Evolutionary conservation across 2,113 vertebrate species (phyloP).

Genomic region (Microtus oregoni): DNA sequence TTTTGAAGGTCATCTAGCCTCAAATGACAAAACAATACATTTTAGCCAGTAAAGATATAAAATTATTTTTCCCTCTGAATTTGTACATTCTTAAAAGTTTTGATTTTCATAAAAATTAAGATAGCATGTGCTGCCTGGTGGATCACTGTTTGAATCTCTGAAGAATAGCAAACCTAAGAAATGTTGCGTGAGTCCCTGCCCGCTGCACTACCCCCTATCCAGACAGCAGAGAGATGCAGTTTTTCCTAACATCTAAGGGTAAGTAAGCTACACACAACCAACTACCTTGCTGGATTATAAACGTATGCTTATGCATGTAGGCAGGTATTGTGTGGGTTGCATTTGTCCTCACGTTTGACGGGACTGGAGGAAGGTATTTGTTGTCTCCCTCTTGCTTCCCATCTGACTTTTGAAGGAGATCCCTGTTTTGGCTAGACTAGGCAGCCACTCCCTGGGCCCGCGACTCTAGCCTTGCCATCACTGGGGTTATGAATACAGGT

Average conservation of each 20-base stretch:
- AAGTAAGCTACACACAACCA: not conserved
- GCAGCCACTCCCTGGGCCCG: not conserved
- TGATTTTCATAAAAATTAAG: constrained; percentile 24
- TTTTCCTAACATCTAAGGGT: not conserved
- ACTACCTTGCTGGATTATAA: not conserved
- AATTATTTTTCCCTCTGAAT: not conserved
- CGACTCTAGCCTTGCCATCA: not conserved
- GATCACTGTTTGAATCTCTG: not conserved
- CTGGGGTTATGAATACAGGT: not conserved
- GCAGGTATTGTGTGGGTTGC: too few species aligned
- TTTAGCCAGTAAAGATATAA: not conserved
- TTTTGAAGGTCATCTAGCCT: not conserved
- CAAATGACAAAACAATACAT: not conserved
- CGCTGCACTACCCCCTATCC: not conserved
- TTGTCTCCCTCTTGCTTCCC: not conserved
- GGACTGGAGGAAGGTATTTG: not conserved
- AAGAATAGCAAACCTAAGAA: not conserved
- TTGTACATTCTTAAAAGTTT: not conserved
- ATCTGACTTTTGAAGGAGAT: not conserved
- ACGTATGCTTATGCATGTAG: too few species aligned
- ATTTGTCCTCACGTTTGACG: not conserved
- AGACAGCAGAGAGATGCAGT: not conserved
- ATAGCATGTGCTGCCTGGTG: not conserved
- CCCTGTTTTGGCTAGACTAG: not conserved
- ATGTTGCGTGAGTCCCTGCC: not conserved